Conservation (phyloP, 2,888 invertebrate species). For the Ochlodes sylvanus region DNA sequence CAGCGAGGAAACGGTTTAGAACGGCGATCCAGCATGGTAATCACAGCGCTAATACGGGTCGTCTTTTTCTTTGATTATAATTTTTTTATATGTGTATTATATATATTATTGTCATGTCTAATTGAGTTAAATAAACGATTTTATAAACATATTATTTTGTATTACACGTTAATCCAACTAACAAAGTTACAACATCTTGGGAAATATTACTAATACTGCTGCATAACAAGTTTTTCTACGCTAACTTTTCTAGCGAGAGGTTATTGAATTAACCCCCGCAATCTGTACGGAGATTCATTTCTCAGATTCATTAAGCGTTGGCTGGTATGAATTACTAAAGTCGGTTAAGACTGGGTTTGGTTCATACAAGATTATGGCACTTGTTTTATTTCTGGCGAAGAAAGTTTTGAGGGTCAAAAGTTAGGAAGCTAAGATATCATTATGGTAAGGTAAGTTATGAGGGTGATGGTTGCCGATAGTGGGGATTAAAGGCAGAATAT, state of each 20-base stretch:
- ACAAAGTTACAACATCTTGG: background rate
- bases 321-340: constrained; percentile 46
- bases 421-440: background rate
- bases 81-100: no score
- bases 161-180: background rate
- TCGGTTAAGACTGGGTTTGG: constrained; percentile 46
- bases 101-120: no score
- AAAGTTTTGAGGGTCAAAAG: background rate
- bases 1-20: no score
- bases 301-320: constrained; percentile 62
- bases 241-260: background rate
- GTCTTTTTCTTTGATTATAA: no score
- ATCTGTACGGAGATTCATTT: constrained; percentile 59
- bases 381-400: constrained; percentile 37
- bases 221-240: background rate
- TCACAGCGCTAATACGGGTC: no score
- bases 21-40: no score
- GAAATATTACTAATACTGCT: background rate
- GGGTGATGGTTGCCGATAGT: no score
- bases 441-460: no score
- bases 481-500: no score
- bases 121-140: no score
- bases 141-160: background rate
- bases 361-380: constrained; percentile 36
- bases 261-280: constrained; percentile 34